These are phyloP conservation scores for Odocoileus hemionus DNA, from an alignment of 2,113 vertebrate genomes.

Conservation along the genomic window DNA sequence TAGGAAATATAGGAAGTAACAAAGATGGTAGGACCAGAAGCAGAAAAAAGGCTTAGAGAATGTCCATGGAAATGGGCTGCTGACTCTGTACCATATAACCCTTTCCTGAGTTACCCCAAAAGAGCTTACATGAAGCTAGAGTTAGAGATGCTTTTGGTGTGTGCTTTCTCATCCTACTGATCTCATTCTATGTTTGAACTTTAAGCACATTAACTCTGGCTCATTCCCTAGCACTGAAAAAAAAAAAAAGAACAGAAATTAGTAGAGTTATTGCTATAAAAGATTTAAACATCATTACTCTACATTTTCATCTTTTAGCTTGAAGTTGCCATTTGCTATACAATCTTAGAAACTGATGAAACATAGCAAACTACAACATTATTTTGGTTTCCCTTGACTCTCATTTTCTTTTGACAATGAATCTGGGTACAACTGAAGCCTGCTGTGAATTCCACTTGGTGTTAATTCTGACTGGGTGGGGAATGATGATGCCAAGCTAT, in stretches of 20 bases:
- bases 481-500: background rate
- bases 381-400: background rate
- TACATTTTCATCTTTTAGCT: conserved; percentile 33
- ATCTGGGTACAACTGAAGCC: background rate
- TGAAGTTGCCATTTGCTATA: background rate
- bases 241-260: background rate
- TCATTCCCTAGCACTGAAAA: background rate
- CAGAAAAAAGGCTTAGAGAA: background rate
- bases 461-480: background rate
- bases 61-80: fast-evolving
- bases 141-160: background rate
- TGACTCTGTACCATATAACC: background rate
- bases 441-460: background rate
- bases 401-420: conserved; percentile 9
- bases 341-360: background rate
- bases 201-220: background rate
- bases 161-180: background rate
- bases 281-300: conserved; percentile 25
- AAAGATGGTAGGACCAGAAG: background rate
- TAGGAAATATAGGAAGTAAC: background rate
- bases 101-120: background rate
- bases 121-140: background rate
- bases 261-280: background rate
- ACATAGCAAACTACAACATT: background rate
- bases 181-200: background rate